Base-by-base conservation (phyloP, 2,797 vertebrate species). In the Xenentodon cancila region DNA sequence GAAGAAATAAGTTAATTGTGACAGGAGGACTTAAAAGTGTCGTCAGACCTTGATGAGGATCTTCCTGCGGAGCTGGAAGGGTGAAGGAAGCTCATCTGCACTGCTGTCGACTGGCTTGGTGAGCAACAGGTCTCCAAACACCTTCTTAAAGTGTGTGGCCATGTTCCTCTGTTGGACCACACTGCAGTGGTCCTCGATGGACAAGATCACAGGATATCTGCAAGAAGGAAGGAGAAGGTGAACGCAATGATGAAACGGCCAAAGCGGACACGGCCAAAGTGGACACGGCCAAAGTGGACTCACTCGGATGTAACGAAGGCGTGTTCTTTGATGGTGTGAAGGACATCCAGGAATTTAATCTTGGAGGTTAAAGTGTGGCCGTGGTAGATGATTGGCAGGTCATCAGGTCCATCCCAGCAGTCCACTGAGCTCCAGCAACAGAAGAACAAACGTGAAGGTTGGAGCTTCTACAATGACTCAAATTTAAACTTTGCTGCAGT, bases 151-250 rank as follows among this genome's bases (percentile, higher is more conserved):
- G 80, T 90, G 82, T 25, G 94, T 94, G 64, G 97, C 97, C 97
- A 99, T 99, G 90, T 96, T 98, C 70, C 97, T 95, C 90, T 99
- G 97, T 69, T 99, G 97, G 62, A 97, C 96, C 22, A 99, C 97
- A 50, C 97, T 98, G 89, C 97, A 99, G 89, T 99, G 97, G 86
- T 99, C 97, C 89, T 99, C 97, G 0, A 99, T 99, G 81, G 97
- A 99, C 67, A 99, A 83, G 79, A 99, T 96, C 64, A 99, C 94
- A 0, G 97, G 97, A 73, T 95, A 99, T 64, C 97, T 99, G 73
- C 60, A 13, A 4, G 9, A 7, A 9, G 32, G 25, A 25, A 5
- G 25, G 25, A 25, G 3, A 5, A 25, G 25, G 25, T 25, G 3
- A 25, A 25, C n/a, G n/a, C n/a, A n/a, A n/a, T n/a, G n/a, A n/a